Percentiles rank a stretch among this genome's conserved stretches.
These are phyloP conservation scores for Odontophorus gujanensis DNA, from an alignment of 2,113 vertebrate genomes.

Conservation along the genomic window DNA sequence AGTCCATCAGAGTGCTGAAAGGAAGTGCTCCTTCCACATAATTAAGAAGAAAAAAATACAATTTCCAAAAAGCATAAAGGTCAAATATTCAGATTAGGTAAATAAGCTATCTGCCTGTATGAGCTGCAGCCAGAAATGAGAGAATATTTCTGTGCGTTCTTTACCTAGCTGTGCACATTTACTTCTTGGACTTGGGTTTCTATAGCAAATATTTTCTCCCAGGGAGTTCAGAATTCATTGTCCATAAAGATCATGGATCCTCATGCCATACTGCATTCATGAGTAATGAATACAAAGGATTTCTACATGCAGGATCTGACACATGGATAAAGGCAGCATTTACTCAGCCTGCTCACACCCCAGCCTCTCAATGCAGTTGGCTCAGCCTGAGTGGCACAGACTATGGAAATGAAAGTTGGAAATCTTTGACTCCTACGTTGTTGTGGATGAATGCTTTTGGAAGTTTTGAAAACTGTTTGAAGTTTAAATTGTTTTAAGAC, in stretches of 20 bases:
- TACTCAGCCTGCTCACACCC: fast-evolving
- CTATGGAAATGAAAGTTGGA: not conserved
- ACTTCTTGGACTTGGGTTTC: not conserved
- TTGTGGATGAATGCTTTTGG: not conserved
- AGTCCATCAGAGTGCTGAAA: constrained; percentile 51
- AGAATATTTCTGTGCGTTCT: not conserved
- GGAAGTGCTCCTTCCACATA: constrained; percentile 38
- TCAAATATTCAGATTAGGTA: constrained; percentile 57
- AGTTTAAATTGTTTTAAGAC: not conserved
- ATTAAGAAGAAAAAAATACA: constrained; percentile 10
- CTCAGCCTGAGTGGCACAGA: not conserved
- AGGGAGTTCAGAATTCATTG: not conserved
- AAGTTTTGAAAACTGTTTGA: not conserved
- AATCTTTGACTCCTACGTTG: not conserved
- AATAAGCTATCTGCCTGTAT: constrained; percentile 38
- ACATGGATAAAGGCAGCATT: not conserved
- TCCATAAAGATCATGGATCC: not conserved
- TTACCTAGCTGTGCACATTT: not conserved
- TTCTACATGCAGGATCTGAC: not conserved
- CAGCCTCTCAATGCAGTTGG: not conserved
- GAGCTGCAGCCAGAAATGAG: not conserved
- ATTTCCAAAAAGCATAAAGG: constrained; percentile 57
- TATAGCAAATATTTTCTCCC: not conserved
- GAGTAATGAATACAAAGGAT: not conserved
- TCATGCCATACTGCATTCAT: fast-evolving